Evolutionary conservation across 2,888 invertebrate genomes (phyloP).

Genomic region (Trissoscelio sp.): DNA sequence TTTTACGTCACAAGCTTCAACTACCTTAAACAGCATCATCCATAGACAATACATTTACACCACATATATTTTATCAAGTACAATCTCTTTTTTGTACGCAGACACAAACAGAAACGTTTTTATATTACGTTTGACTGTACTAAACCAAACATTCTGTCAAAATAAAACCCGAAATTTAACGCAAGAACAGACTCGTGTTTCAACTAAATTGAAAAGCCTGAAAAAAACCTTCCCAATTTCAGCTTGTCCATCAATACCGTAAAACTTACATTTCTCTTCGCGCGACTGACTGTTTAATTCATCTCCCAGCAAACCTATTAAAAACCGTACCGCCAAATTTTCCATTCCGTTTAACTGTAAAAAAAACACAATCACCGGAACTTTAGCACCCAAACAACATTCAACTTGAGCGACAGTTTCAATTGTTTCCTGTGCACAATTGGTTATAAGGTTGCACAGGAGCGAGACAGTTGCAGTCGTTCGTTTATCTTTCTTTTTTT

Average conservation of each 20-base stretch:
- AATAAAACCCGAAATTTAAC: too few species aligned
- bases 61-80: too few species aligned
- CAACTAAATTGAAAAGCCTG: not conserved
- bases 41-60: too few species aligned
- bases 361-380: conserved; percentile 14
- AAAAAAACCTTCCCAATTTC: not conserved
- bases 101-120: too few species aligned
- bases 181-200: too few species aligned
- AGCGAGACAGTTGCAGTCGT: too few species aligned
- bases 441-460: too few species aligned
- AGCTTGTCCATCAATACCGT: not conserved
- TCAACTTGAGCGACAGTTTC: conserved; percentile 13
- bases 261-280: not conserved
- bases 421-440: conserved; percentile 15
- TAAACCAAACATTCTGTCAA: too few species aligned
- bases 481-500: conserved; percentile 8
- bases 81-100: too few species aligned
- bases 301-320: not conserved
- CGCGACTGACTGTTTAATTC: not conserved
- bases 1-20: too few species aligned
- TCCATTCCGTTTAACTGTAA: conserved; percentile 3
- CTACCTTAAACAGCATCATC: too few species aligned
- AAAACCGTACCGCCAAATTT: not conserved
- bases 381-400: conserved; percentile 3
- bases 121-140: too few species aligned